Percentiles rank a stretch among this genome's conserved stretches.
These are phyloP conservation scores for Sinonovacula constricta DNA, from an alignment of 1,140 invertebrate genomes.

Conservation along the genomic window DNA sequence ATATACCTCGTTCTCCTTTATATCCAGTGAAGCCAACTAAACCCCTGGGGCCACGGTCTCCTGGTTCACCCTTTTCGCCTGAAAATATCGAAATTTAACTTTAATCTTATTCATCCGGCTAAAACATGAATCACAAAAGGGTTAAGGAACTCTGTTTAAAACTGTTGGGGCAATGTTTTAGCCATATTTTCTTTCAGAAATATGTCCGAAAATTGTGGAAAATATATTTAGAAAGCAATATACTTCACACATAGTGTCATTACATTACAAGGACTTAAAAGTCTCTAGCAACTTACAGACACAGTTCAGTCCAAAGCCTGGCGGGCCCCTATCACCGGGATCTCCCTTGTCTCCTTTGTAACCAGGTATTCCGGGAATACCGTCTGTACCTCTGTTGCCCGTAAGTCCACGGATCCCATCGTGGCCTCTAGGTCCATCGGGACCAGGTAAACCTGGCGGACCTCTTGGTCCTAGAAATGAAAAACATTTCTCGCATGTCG, in stretches of 20 bases:
- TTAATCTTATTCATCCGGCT: too few relatives aligned
- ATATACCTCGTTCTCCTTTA: slow-evolving; percentile 51
- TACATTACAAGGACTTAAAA: too few relatives aligned
- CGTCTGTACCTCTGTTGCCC: slow-evolving; percentile 27
- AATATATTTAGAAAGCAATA: too few relatives aligned
- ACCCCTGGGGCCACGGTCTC: slow-evolving; percentile 44
- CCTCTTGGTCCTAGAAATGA: slow-evolving; percentile 37
- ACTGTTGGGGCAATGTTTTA: too few relatives aligned
- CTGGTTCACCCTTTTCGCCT: slow-evolving; percentile 46
- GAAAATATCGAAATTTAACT: too few relatives aligned
- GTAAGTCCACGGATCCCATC: slow-evolving; percentile 11
- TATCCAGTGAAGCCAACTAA: slow-evolving; percentile 51
- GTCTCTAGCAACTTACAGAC: slow-evolving; percentile 34
- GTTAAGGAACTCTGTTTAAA: too few relatives aligned
- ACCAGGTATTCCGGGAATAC: slow-evolving; percentile 37
- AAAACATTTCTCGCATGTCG: too few relatives aligned
- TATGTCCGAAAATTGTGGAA: too few relatives aligned
- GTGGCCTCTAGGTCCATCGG: slow-evolving; percentile 22
- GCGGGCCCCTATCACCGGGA: slow-evolving; percentile 14
- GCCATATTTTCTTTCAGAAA: too few relatives aligned
- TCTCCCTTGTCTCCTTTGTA: slow-evolving; percentile 38
- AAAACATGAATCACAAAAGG: too few relatives aligned
- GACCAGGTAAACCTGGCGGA: slow-evolving; percentile 20
- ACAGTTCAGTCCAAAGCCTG: slow-evolving; percentile 31
- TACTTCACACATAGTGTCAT: too few relatives aligned